Base-by-base conservation (phyloP, 2,888 invertebrate species). In the Sussaba pulchella region DNA sequence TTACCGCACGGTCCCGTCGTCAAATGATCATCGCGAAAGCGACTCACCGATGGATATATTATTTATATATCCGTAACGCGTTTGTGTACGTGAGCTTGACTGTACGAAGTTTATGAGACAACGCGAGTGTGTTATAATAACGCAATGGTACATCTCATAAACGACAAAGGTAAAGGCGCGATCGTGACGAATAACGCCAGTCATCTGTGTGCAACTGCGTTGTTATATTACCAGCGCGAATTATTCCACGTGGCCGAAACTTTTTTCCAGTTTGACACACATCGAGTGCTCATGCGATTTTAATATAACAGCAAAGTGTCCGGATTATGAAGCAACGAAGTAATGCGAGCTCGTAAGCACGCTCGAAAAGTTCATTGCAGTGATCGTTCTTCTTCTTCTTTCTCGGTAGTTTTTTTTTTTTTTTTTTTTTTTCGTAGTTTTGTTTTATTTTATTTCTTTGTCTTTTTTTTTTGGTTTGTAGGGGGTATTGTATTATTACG, bases 261-360 rank as follows among this genome's bases (percentile, higher is more conserved):
- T 31, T 88, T 88, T 91, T 89, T 91, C 90, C 91, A 90, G 89
- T 89, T 90, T 90, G 90, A 88, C 88, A 89, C 88, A 89, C 90
- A 89, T 87, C 87, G 86, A 89, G 89, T 87, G 86, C 87, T 87
- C 88, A 88, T 86, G 87, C 89, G 89, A 88, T 5, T 88, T 69
- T 57, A 69, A 73, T 72, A 63, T 76, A 63, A 57, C 72, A 36
- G 26, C 57, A 69, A 77, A 77, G 67, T 69, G 52, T 67, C 24
- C 69, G 43, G 47, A 67, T 36, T 70, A 17, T 26, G 63, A 50
- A 70, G 41, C 31, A 61, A 39, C 39, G 39, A 17, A 52, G 52
- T 12, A 63, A 52, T 66, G 24, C 64, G 59, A 66, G 70, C 54
- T 36, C 63, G 52, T 71, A 45, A 24, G 54, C 57, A 70, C 75